Conservation (phyloP, 2,888 invertebrate genomes). For the Epinotia brunnichana region DNA sequence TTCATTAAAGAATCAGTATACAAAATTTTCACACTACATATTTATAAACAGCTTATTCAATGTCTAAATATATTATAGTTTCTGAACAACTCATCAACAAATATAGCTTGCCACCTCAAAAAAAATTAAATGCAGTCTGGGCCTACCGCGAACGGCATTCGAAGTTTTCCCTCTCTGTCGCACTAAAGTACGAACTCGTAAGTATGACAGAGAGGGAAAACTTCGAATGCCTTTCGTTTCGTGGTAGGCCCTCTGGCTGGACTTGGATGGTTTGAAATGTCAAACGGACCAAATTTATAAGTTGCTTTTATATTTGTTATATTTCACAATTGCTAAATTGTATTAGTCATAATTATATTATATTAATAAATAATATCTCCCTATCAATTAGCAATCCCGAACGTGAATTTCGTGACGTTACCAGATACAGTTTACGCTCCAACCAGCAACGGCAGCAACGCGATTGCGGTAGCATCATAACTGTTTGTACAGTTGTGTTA, state of each 20-base stretch:
- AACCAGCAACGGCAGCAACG: conserved; percentile 1
- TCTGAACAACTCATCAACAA: background rate
- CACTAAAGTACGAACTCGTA: too few species aligned
- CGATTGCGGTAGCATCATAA: background rate
- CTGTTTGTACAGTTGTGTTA: conserved; percentile 67
- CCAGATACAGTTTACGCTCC: conserved; percentile 3
- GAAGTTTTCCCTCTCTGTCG: too few species aligned
- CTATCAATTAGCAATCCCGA: conserved; percentile 34
- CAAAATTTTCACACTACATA: background rate
- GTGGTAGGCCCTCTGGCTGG: too few species aligned
- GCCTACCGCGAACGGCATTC: too few species aligned
- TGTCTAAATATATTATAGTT: background rate
- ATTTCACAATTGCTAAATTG: conserved; percentile 44
- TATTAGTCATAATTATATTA: conserved; percentile 29
- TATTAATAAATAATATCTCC: conserved; percentile 2
- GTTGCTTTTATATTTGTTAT: conserved; percentile 39
- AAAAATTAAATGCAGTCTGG: too few species aligned
- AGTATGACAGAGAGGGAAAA: too few species aligned
- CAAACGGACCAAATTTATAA: conserved; percentile 46
- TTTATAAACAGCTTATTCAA: background rate
- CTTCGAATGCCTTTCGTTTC: too few species aligned
- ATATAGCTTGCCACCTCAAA: conserved; percentile 19
- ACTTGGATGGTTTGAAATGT: conserved; percentile 25
- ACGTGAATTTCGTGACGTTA: conserved; percentile 34
- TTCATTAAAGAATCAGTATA: background rate